Evolutionary conservation across 1,140 invertebrate species (phyloP), one percentile per base, ranked within the genome.

Genomic region (Calliopsis andreniformis): DNA sequence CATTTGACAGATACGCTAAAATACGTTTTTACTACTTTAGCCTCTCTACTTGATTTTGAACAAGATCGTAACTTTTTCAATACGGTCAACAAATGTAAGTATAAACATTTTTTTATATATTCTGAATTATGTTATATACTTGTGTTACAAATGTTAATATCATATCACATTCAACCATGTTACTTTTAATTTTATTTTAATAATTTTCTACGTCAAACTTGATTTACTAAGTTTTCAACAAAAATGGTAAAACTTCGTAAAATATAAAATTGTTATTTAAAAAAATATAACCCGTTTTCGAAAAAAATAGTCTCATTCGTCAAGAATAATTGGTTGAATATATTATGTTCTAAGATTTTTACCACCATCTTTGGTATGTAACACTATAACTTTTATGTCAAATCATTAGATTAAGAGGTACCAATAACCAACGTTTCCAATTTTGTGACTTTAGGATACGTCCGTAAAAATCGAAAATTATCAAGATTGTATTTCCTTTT

Each of bases 321-420:
- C 2, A 55, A 47, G 32, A 63, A 32, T n/a, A 56, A 32, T 23
- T 55, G n/a, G 61, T 49, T 79, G 53, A 67, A 66, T 35, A 16
- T 53, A 64, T 45, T 45, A 71, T 39, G 53, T 18, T 42, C 16
- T 63, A 59, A 20, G 30, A 62, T 49, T 32, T 49, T 76, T 39
- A 51, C n/a, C 45, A 51, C 72, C 35, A 47, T 83, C 81, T 84
- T 84, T 84, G 82, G 83, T 78, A 83, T 39, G 10, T 56, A 78
- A 84, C 64, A 80, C 42, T 73, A 35, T 53, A 58, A 55, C 42
- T 64, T 1, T 51, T 67, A 39, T 53, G 32, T 30, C 39, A 20
- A 43, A 80, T 72, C 76, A 43, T 55, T 51, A 68, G 42, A 71
- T 72, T 47, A 84, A 58, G 49, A 76, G 7, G 47, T 58, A 67